phyloP scores from a whole-genome alignment of 2,888 invertebrate species.

The Nemoura dubitans region DNA sequence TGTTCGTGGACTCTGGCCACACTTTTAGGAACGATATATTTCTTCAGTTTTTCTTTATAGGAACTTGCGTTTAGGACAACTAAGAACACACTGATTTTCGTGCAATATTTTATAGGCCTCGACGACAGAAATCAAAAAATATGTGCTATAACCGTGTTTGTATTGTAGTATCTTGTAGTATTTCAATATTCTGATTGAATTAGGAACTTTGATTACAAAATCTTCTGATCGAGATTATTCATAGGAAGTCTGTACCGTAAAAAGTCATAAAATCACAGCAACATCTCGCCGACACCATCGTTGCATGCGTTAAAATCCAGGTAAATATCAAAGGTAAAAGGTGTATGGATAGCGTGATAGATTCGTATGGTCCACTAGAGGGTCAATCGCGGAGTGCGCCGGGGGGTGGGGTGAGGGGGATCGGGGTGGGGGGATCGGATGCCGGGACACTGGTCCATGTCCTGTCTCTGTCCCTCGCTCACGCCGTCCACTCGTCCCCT shows the following conservation, averaged over 20 bases:
- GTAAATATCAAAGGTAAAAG: background rate
- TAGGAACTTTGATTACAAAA: conserved; percentile 41
- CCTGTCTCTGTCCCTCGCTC: conserved; percentile 33
- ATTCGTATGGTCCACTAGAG: background rate
- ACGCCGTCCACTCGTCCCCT: conserved; percentile 1
- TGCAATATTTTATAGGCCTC: background rate
- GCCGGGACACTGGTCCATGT: conserved; percentile 27
- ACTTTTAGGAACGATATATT: conserved; percentile 26
- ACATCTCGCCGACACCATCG: background rate
- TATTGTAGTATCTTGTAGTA: background rate
- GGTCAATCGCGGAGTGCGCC: background rate
- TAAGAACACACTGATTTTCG: conserved; percentile 20
- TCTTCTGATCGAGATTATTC: conserved; percentile 25
- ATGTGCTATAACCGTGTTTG: background rate
- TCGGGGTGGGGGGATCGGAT: conserved; percentile 36
- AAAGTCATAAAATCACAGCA: background rate
- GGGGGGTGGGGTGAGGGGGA: conserved; percentile 20
- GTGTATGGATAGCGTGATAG: background rate
- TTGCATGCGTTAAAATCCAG: background rate
- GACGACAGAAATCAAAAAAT: background rate
- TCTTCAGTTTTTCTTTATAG: conserved; percentile 17
- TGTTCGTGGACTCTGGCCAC: background rate
- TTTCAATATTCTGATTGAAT: conserved; percentile 15
- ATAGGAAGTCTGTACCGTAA: conserved; percentile 41
- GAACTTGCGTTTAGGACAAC: conserved; percentile 31